Evolutionary conservation across 2,888 invertebrate species (phyloP).

Genomic region (Mythimna lalbum): DNA sequence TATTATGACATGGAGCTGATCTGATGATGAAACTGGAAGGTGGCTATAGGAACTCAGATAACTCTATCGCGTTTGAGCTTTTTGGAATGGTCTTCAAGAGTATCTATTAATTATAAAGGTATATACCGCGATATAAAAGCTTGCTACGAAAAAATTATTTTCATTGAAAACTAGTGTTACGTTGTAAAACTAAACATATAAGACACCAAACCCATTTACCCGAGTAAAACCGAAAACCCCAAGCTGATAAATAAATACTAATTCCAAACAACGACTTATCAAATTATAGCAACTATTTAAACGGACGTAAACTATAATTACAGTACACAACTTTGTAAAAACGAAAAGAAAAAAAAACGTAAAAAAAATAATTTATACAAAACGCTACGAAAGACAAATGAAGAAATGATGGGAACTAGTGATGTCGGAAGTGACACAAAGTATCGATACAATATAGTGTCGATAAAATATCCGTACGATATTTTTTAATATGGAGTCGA

Average conservation of each 20-base stretch:
- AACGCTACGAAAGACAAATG: slow-evolving; percentile 83
- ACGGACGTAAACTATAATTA: slow-evolving; percentile 82
- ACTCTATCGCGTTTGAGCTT: too few species aligned
- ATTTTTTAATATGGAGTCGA: too few species aligned
- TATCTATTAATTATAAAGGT: too few species aligned
- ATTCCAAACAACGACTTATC: slow-evolving; percentile 64
- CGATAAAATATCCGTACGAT: not conserved
- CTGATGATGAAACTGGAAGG: too few species aligned
- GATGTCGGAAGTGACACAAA: not conserved
- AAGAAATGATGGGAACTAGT: slow-evolving; percentile 77
- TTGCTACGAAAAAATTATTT: too few species aligned
- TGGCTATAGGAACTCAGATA: too few species aligned
- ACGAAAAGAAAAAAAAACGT: slow-evolving; percentile 70
- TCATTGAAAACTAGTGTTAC: too few species aligned
- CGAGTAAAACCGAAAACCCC: slow-evolving; percentile 35
- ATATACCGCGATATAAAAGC: too few species aligned
- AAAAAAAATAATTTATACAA: slow-evolving; percentile 69
- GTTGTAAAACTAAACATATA: too few species aligned
- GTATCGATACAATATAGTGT: slow-evolving; percentile 1
- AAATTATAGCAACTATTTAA: slow-evolving; percentile 62
- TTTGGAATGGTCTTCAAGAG: too few species aligned
- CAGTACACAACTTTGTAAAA: slow-evolving; percentile 73
- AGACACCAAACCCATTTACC: too few species aligned
- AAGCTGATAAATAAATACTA: slow-evolving; percentile 57
- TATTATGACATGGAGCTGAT: too few species aligned